These are phyloP conservation scores for Zaprionus bogoriensis DNA, from an alignment of 2,888 invertebrate genomes.

Conservation along the genomic window DNA sequence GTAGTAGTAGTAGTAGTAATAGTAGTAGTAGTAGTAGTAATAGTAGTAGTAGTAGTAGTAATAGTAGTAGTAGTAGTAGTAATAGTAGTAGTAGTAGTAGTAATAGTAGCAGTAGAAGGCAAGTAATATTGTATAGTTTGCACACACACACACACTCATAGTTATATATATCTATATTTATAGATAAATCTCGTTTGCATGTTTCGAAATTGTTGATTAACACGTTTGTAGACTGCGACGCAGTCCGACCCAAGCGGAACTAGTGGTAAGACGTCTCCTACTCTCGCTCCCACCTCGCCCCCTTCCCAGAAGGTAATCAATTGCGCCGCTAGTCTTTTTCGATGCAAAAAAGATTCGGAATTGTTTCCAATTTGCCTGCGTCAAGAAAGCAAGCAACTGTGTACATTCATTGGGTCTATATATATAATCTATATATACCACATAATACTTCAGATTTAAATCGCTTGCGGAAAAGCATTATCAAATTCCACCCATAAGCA, in stretches of 20 bases:
- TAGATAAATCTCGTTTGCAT: not conserved
- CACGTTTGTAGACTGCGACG: not conserved
- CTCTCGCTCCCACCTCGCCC: no score
- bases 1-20: not conserved
- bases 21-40: not conserved
- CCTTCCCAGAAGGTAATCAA: not conserved
- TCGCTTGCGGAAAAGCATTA: no score
- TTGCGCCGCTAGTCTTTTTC: not conserved
- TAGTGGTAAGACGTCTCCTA: no score
- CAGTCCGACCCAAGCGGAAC: not conserved
- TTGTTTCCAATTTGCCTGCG: no score
- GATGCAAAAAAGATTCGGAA: no score
- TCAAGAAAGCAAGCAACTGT: no score
- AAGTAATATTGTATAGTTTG: no score
- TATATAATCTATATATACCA: no score
- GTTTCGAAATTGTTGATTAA: not conserved
- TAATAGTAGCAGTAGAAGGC: not conserved
- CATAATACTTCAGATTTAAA: no score
- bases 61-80: not conserved
- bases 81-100: not conserved
- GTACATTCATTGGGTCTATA: no score
- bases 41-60: not conserved
- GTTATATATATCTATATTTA: not conserved
- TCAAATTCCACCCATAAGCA: no score
- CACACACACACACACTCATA: not conserved